These are phyloP conservation scores for Drosophila rellima DNA, from an alignment of 2,888 invertebrate species.

Conservation along the genomic window DNA sequence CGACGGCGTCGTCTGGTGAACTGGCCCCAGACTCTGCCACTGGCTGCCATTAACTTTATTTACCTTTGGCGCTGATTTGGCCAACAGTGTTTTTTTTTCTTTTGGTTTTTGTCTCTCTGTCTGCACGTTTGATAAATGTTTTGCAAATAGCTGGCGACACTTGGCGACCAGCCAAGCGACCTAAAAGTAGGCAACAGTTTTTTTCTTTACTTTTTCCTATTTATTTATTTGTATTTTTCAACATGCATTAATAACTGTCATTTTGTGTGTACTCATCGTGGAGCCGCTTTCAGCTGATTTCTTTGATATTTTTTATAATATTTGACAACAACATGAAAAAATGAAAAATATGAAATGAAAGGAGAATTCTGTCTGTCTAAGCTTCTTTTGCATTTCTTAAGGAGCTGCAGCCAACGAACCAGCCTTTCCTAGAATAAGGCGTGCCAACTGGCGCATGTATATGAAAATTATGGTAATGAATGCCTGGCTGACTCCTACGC, in stretches of 20 bases:
- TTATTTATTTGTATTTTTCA: conserved; percentile 13
- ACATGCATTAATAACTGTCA: conserved; percentile 76
- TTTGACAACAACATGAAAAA: conserved; percentile 20
- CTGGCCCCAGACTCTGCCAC: neutral
- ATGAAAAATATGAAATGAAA: conserved; percentile 20
- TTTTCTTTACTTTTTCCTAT: conserved; percentile 28
- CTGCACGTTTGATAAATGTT: conserved; percentile 69
- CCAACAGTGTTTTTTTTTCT: conserved; percentile 38
- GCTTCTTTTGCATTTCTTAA: conserved; percentile 44
- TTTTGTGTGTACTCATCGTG: conserved; percentile 39
- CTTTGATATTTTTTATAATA: conserved; percentile 48
- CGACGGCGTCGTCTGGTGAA: conserved; percentile 44
- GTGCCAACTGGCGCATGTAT: conserved; percentile 63
- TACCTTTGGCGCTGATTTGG: conserved; percentile 69
- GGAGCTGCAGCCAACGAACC: conserved; percentile 28
- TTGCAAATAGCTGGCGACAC: conserved; percentile 72
- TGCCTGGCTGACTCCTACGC: conserved; percentile 41
- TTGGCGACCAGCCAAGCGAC: conserved; percentile 68
- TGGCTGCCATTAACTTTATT: conserved; percentile 60
- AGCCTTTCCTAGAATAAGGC: conserved; percentile 47
- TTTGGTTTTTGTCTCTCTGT: conserved; percentile 36
- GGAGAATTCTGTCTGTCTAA: conserved; percentile 12
- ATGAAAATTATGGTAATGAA: conserved; percentile 76
- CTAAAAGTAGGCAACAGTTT: conserved; percentile 62
- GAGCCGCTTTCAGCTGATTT: conserved; percentile 36